Evolutionary conservation across 1,140 invertebrate genomes (phyloP), one percentile per base, ranked within the genome.

Genomic region (Anastrepha obliqua): DNA sequence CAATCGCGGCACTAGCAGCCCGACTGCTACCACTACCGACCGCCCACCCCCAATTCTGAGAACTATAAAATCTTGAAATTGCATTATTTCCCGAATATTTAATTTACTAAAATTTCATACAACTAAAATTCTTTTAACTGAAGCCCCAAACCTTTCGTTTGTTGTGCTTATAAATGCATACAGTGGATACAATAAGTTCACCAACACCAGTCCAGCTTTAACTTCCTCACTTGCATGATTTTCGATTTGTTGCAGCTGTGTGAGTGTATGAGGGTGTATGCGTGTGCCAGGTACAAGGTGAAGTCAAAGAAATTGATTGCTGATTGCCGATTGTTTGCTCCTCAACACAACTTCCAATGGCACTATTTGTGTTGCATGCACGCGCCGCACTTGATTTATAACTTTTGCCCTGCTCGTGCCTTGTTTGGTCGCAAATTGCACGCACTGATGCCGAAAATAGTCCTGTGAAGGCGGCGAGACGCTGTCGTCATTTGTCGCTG

Each of bases 361-460:
- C 74, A 81, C 29, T 81, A 81, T n/a, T 81, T 81, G 17, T 47
- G 47, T 29, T 29, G n/a, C 74, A 81, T 81, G 74, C 74, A 81
- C 74, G 74, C 74, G 74, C 47, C 44, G 29, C 29, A 29, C 47
- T 51, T 81, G 47, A 81, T 81, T 81, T 55, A 81, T 81, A 81
- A 58, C 74, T 11, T 81, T 81, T 81, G 7, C 44, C 74, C n/a
- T 81, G 17, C 47, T 81, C 74, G 74, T n/a, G 47, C 47, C 11
- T 81, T 81, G 42, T 58, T 55, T 81, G 51, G 74, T 81, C n/a
- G 74, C 74, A 81, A 81, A 81, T 81, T 81, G 44, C 70, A 74
- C 70, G 15, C 44, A 7, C 44, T 74, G 42, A 44, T 74, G 70
- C 44, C 70, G 39, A 81, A 81, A 81, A 58, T 15, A 62, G 60